Conservation (phyloP, 2,797 vertebrate species). For the Chrosomus eos region DNA sequence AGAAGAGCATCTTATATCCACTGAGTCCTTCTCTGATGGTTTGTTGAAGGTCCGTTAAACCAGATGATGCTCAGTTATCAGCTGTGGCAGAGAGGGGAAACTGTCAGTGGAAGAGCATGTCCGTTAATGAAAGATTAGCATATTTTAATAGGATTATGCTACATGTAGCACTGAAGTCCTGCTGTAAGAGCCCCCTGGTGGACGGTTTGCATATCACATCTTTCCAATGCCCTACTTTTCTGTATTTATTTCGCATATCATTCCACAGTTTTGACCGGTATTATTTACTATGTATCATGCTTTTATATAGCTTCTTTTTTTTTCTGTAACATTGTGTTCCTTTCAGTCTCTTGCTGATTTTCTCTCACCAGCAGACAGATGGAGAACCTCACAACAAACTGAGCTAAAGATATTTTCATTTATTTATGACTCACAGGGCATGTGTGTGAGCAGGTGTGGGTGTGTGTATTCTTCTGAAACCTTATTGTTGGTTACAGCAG, state of each 20-base stretch:
- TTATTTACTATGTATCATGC: background rate
- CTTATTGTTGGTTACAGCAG: slow-evolving; percentile 4
- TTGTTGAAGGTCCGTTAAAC: slow-evolving; percentile 13
- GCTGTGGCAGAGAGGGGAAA: background rate
- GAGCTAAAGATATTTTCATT: slow-evolving; percentile 5
- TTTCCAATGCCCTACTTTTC: background rate
- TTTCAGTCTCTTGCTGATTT: background rate
- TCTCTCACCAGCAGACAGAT: background rate
- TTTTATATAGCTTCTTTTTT: background rate
- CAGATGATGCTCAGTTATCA: background rate
- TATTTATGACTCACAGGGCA: slow-evolving; percentile 11
- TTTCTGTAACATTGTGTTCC: background rate
- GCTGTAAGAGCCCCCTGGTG: slow-evolving; percentile 24
- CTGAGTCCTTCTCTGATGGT: background rate
- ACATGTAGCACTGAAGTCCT: background rate
- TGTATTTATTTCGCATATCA: background rate
- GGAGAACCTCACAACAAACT: background rate
- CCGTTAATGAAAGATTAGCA: slow-evolving; percentile 6
- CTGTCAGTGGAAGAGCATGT: slow-evolving; percentile 11
- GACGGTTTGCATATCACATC: background rate
- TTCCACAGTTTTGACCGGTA: background rate
- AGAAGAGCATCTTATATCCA: slow-evolving; percentile 13
- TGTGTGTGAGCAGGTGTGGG: slow-evolving; percentile 15
- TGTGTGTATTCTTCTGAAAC: slow-evolving; percentile 6
- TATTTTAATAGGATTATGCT: slow-evolving; percentile 27